Evolutionary conservation across 2,113 vertebrate genomes (phyloP).

Genomic region (Bubo scandiacus): DNA sequence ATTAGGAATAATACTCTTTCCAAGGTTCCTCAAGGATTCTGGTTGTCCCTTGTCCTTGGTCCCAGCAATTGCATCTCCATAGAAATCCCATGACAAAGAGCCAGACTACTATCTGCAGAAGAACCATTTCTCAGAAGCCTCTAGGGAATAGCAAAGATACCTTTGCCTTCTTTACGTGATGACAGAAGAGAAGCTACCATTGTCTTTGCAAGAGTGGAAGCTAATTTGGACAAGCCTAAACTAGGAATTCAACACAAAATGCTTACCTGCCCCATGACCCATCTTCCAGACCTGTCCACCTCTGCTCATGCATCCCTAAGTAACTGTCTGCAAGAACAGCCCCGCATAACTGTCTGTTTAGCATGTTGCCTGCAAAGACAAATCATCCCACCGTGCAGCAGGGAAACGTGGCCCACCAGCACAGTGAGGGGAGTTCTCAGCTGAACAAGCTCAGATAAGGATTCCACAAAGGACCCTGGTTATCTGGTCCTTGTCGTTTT

Average conservation of each 20-base stretch:
- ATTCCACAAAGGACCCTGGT: background rate
- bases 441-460: slow-evolving; percentile 17
- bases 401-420: background rate
- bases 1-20: background rate
- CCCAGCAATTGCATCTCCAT: background rate
- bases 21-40: background rate
- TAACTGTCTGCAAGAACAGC: background rate
- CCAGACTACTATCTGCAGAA: background rate
- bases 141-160: background rate
- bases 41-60: background rate
- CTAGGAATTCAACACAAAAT: background rate
- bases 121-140: background rate
- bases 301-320: background rate
- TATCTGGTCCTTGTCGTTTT: background rate
- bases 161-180: background rate
- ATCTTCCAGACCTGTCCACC: background rate
- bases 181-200: background rate
- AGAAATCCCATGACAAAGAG: background rate
- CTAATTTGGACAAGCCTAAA: background rate
- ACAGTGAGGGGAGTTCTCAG: background rate
- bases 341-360: background rate
- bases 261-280: background rate
- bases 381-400: background rate
- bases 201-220: background rate
- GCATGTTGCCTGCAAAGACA: background rate